These are phyloP conservation scores for Lithophane ornitopus DNA, from an alignment of 2,888 invertebrate species.

Conservation along the genomic window DNA sequence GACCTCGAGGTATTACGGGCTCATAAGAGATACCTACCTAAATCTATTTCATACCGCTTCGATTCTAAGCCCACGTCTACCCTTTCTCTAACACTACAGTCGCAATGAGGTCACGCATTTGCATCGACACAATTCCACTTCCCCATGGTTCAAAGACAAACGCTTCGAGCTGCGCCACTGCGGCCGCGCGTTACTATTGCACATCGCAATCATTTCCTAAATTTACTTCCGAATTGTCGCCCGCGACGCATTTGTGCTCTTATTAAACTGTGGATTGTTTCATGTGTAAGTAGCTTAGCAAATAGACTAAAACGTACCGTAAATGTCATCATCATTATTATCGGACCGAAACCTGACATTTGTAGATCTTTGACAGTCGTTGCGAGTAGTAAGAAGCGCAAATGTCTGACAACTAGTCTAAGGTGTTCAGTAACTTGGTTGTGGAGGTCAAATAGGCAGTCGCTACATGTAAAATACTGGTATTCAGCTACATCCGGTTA, in stretches of 20 bases:
- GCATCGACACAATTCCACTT: constrained; percentile 26
- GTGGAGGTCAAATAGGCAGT: neutral
- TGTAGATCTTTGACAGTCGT: neutral
- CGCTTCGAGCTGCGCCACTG: neutral
- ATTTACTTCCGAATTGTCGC: neutral
- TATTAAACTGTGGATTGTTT: neutral
- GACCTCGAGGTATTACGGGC: neutral
- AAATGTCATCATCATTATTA: neutral
- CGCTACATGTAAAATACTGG: neutral
- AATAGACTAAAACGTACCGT: neutral
- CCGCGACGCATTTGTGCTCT: neutral
- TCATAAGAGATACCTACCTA: neutral
- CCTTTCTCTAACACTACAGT: neutral
- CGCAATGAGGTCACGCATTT: constrained; percentile 33
- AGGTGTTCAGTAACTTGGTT: neutral
- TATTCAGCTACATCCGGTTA: neutral
- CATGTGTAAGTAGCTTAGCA: neutral
- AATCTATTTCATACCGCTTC: neutral
- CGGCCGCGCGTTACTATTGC: neutral
- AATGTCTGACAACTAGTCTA: neutral
- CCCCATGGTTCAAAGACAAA: constrained; percentile 24
- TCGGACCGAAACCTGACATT: neutral
- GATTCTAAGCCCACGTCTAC: neutral
- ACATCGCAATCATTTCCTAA: constrained; percentile 8
- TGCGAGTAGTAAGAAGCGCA: neutral